phyloP scores from a whole-genome alignment of 30 jellyfish, hydroid and myxozoan species.

The Mastigias papua region DNA sequence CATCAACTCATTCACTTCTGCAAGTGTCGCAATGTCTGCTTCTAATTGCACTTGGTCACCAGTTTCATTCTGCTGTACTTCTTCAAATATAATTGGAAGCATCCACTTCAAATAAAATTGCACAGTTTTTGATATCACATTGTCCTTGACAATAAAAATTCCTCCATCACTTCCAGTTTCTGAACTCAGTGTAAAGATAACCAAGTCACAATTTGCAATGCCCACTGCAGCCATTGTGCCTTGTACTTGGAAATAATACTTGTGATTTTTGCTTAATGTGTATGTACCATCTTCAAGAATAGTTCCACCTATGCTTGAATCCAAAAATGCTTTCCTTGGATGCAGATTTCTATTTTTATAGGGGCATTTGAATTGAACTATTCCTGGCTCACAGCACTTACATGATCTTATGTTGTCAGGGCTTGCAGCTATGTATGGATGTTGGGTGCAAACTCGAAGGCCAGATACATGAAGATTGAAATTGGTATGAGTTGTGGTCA shows the following conservation, averaged over 20 bases:
- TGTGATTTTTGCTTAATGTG: constrained; percentile 29
- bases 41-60: constrained; percentile 6
- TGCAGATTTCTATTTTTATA: constrained; percentile 30
- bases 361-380: constrained; percentile 58
- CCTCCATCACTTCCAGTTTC: constrained; percentile 54
- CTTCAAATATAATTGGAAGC: constrained; percentile 49
- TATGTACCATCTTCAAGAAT: constrained; percentile 18
- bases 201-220: constrained; percentile 36
- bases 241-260: constrained; percentile 64
- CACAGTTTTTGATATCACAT: constrained; percentile 4
- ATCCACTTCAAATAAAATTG: constrained; percentile 42
- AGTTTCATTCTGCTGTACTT: constrained; percentile 14
- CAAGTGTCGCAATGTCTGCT: constrained; percentile 21
- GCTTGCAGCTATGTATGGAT: constrained; percentile 62
- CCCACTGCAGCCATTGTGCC: constrained; percentile 62
- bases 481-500: constrained; percentile 56
- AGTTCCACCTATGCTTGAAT: constrained; percentile 52
- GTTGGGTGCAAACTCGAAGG: constrained; percentile 61
- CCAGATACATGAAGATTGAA: constrained; percentile 49
- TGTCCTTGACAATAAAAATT: constrained; percentile 8
- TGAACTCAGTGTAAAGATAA: constrained; percentile 19
- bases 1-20: constrained; percentile 14
- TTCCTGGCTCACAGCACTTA: constrained; percentile 57
- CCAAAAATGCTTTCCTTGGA: constrained; percentile 66
- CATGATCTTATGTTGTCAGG: constrained; percentile 57